Evolutionary conservation across 1,140 invertebrate species (phyloP), one percentile per base, ranked within the genome.

Genomic region (Acromyrmex charruanus): DNA sequence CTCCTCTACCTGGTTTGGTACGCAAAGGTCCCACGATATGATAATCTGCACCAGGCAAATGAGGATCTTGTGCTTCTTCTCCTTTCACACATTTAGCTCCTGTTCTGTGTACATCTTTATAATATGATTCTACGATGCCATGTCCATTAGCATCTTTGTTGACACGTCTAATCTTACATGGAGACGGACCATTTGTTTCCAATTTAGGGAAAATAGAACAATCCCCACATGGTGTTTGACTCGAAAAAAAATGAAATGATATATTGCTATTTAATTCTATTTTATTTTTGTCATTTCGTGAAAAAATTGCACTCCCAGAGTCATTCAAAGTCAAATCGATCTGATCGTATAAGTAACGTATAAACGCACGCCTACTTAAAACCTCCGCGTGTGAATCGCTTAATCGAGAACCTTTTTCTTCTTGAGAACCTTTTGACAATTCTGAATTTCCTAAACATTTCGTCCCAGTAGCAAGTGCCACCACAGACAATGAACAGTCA

Each of bases 311-410:
- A 80, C 96, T 96, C 31, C 88, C 59, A 28, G 93, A 79, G 49
- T 90, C 91, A 55, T 91, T 94, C 80, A 94, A 92, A 49, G 94
- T 75, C 69, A 94, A 94, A 63, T 95, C 89, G 35, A 98, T 95
- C 93, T 97, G 96, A 75, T 97, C 92, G 91, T 98, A 97, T 28
- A 98, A 92, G 94, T 98, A 99, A 79, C 97, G 95, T 59, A 98
- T 88, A 93, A 99, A 98, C 0, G 97, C 97, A 92, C 99, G 96
- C 90, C 98, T 95, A 9, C 98, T 97, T 31, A 99, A 95, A 51
- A 99, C 96, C 96, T 99, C 99, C 12, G 98, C 98, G 96, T 99
- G 99, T 63, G 97, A 98, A 94, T 99, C 99, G 94, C 97, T 98
- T 18, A 99, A 87, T 79, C 98, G 96, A 92, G 96, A 96, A 18